These are phyloP conservation scores for Ophraella communa DNA, from an alignment of 2,888 invertebrate genomes.

Conservation along the genomic window DNA sequence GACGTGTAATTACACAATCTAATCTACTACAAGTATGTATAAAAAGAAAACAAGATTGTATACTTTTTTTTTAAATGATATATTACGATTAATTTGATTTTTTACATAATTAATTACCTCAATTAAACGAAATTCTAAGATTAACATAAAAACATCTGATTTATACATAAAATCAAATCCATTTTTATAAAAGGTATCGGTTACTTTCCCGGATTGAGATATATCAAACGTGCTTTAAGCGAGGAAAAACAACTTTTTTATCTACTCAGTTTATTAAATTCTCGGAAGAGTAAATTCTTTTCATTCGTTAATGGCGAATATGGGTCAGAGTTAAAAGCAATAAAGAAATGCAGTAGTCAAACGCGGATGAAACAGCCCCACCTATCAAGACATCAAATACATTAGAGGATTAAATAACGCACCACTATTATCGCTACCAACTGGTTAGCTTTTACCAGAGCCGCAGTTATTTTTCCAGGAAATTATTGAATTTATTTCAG, in stretches of 20 bases:
- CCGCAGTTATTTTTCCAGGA: background rate
- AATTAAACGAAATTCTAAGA: no score
- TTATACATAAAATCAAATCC: background rate
- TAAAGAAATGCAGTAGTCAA: constrained; percentile 21
- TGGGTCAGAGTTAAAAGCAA: constrained; percentile 20
- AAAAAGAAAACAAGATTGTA: no score
- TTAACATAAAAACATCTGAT: no score
- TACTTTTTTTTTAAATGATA: no score
- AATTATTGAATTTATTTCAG: background rate
- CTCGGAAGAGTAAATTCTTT: background rate
- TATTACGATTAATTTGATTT: no score
- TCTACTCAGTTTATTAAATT: constrained; percentile 10
- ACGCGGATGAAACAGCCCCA: constrained; percentile 16
- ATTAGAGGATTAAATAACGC: constrained; percentile 28
- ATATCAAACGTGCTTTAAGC: background rate
- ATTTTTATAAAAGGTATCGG: background rate
- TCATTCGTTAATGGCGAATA: constrained; percentile 14
- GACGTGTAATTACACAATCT: no score
- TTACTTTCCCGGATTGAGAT: background rate
- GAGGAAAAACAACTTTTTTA: background rate
- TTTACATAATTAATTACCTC: no score
- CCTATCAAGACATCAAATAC: constrained; percentile 27
- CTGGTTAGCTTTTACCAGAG: no score
- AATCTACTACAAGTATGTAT: no score
- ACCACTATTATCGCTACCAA: background rate